Base-by-base conservation (phyloP, 1,140 invertebrate species). In the Brachionus paranguensis region DNA sequence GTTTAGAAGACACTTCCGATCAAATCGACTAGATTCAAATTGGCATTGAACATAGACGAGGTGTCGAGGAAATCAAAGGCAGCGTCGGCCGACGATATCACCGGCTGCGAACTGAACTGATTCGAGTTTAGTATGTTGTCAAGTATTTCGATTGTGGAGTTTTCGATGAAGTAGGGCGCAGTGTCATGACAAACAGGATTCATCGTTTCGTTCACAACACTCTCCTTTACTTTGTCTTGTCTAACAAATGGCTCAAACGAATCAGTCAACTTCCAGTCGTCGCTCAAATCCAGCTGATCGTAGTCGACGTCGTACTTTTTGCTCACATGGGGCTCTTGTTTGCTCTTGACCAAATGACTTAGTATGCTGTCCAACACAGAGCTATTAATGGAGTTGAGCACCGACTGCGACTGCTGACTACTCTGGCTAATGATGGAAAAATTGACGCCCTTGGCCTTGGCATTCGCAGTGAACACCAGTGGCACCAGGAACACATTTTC, bases 11-110 rank as follows among this genome's bases (percentile, higher is more conserved):
- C 68, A 72, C 68, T 72, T n/a, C 68, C 68, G 14, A 72, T 72
- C 33, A 72, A 72, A 72, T 72, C 68, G 37, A 72, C 68, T 17
- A 72, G 17, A 20, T 72, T 72, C 37, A 72, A 72, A 72, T 72
- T 72, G 2, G 33, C 29, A 72, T 43, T 72, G 41, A 72, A 72
- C 68, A 72, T 72, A 1, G 68, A 72, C 3, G 33, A 20, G 3
- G 68, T 72, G n/a, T 72, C 68, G 4, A 72, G 33, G 33, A 72
- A 72, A n/a, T 72, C 68, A 45, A 72, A 72, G 5, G 14, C n/a
- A 24, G 17, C 33, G 1, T 72, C 68, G 11, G 8, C 41, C 8
- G 37, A 6, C 29, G 27, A 68, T 5, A 33, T 33, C 12, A 47
- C 45, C 45, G 27, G 33, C 33, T 43, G 20, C 8, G 20, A 5